Base-by-base conservation (phyloP, 2,113 vertebrate species). In the Dolichotis patagonum region DNA sequence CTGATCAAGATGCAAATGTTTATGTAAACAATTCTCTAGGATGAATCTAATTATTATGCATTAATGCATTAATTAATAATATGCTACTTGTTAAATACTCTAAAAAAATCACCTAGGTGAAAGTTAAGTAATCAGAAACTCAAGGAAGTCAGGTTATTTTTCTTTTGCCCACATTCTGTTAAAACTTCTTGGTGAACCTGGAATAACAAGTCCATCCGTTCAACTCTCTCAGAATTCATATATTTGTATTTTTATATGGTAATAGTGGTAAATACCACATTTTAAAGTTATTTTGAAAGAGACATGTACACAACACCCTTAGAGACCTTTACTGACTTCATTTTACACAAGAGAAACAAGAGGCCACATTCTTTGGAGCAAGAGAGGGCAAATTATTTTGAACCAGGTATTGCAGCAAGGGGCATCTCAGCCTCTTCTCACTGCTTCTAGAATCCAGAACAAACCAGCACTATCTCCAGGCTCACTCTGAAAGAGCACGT, bases 221-320 rank as follows among this genome's bases (percentile, higher is more conserved):
- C 9, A 8, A 46, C 75, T 54, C 73, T 84, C n/a, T 28, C 41
- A 20, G 4, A 60, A 67, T 65, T 30, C 38, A 56, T 43, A 46
- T 24, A 43, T 58, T 8, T 86, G 30, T 32, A 52, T 71, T 54
- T 65, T 32, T 69, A 12, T 20, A 11, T 17, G 38, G 22, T 35
- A 85, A 52, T 4, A 5, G 1, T 69, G 30, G 17, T 26, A 77
- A 84, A 81, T 69, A 7, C 16, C 20, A 43, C 0, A 22, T 82
- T 86, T 49, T 80, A 49, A 92, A 87, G 67, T 38, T 22, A 84
- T 43, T 46, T 73, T 94, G 81, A 41, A 90, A 92, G 60, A 90
- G 19, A 60, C 3, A 22, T 0, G 1, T 7, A 46, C 17, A 43
- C 3, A 41, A 81, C 95, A 38, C 69, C 26, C 2, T 43, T 56